These are phyloP conservation scores for Drosophila fulvimacula DNA, from an alignment of 2,888 invertebrate species.

Conservation along the genomic window DNA sequence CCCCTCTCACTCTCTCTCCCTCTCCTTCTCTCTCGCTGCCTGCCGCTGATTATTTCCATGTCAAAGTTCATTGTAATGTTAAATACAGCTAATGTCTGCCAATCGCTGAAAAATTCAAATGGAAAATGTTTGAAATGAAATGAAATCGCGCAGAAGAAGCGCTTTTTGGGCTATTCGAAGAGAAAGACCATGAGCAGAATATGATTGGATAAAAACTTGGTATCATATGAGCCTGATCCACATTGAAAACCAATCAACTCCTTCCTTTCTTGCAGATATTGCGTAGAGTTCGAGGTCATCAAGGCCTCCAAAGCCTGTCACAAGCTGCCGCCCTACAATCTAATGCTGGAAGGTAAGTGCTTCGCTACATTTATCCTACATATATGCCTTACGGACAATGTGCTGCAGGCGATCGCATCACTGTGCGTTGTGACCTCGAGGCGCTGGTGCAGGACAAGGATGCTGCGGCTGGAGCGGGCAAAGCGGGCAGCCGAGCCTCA, in stretches of 20 bases:
- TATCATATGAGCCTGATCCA: not conserved
- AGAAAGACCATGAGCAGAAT: not conserved
- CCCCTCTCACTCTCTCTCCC: not conserved
- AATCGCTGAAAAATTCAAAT: not conserved
- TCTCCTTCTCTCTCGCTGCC: not conserved
- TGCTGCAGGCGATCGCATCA: constrained; percentile 89
- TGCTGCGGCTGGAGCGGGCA: constrained; percentile 1
- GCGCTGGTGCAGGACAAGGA: constrained; percentile 87
- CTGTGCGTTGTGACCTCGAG: constrained; percentile 93
- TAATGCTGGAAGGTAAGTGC: constrained; percentile 89
- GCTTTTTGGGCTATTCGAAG: not conserved
- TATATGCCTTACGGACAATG: not conserved
- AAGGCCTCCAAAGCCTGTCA: constrained; percentile 93
- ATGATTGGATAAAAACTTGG: not conserved
- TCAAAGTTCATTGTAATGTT: constrained; percentile 17
- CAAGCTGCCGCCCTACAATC: constrained; percentile 89
- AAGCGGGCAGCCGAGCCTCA: constrained; percentile 18
- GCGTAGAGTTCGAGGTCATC: constrained; percentile 93
- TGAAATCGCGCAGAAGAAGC: not conserved
- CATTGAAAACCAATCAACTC: not conserved
- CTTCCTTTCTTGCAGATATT: constrained; percentile 89
- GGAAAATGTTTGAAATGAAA: constrained; percentile 2
- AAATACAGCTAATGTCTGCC: constrained; percentile 16
- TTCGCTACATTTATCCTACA: not conserved
- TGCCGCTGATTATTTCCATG: constrained; percentile 19